These are phyloP conservation scores for Gastrophysa polygoni DNA, from an alignment of 2,888 invertebrate genomes.

Conservation along the genomic window DNA sequence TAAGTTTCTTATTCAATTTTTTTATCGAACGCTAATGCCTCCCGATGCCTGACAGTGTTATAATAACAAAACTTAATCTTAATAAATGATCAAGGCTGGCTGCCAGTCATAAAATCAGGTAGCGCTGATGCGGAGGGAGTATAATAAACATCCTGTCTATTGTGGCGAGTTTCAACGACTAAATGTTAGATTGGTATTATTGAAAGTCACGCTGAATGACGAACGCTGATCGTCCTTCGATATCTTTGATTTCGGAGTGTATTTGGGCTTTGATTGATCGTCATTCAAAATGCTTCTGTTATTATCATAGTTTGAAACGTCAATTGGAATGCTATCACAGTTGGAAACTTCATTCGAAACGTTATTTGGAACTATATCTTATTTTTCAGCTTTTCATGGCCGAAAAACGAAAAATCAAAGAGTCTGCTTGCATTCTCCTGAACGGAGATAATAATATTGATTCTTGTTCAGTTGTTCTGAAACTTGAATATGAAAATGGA, in stretches of 20 bases:
- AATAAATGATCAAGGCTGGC: constrained; percentile 46
- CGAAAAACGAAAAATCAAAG: too few relatives aligned
- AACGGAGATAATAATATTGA: too few relatives aligned
- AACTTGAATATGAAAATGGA: too few relatives aligned
- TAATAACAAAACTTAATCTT: constrained; percentile 49
- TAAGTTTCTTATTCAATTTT: constrained; percentile 1
- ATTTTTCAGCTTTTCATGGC: too few relatives aligned
- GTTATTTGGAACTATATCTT: too few relatives aligned
- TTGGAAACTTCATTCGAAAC: too few relatives aligned
- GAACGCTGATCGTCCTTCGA: constrained; percentile 22
- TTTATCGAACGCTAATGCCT: constrained; percentile 34
- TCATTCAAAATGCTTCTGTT: too few relatives aligned
- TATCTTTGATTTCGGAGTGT: neutral
- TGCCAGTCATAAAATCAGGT: constrained; percentile 45
- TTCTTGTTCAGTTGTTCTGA: too few relatives aligned
- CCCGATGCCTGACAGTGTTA: constrained; percentile 37
- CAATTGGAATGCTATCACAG: too few relatives aligned
- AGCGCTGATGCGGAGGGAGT: constrained; percentile 33
- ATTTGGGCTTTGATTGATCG: too few relatives aligned
- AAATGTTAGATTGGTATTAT: constrained; percentile 46
- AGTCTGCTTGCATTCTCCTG: too few relatives aligned
- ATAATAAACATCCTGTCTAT: constrained; percentile 53
- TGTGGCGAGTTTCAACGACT: constrained; percentile 40
- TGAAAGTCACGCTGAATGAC: constrained; percentile 43
- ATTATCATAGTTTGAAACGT: too few relatives aligned